phyloP scores from a whole-genome alignment of 2,113 vertebrate genomes.

The Eulemur macaco region DNA sequence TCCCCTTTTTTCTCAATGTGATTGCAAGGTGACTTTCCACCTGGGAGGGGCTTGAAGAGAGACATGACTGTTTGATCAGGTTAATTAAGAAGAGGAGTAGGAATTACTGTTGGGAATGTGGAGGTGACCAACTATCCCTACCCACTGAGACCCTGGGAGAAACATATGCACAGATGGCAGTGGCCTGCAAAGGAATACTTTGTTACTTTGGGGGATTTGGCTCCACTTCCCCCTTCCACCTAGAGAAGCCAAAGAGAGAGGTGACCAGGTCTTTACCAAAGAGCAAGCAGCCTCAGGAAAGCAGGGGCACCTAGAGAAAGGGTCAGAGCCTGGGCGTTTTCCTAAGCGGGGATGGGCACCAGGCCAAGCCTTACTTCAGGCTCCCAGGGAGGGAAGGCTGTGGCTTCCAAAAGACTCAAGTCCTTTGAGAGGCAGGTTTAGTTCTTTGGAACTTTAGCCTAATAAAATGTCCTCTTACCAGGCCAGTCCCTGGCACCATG shows the following conservation, averaged over 20 bases:
- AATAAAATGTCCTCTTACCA: not conserved
- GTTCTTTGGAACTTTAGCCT: not conserved
- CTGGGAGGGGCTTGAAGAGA: not conserved
- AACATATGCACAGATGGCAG: not conserved
- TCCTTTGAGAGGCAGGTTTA: not conserved
- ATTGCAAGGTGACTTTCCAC: not conserved
- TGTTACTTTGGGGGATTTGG: not conserved
- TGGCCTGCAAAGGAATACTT: not conserved
- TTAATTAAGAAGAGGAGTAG: not conserved
- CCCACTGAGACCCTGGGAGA: not conserved
- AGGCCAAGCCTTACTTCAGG: not conserved
- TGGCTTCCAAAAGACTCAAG: not conserved
- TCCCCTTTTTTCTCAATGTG: not conserved
- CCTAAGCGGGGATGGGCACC: not conserved
- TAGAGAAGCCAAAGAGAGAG: not conserved
- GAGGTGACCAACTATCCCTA: not conserved
- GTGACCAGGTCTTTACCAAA: not conserved
- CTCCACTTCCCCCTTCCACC: not conserved
- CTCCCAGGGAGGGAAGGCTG: not conserved
- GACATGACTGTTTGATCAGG: not conserved
- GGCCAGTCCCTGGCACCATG: not conserved
- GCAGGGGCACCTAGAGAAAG: not conserved
- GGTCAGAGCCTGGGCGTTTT: not conserved
- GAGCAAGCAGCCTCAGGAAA: not conserved
- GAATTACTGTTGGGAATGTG: not conserved